Base-by-base conservation (phyloP, 2,888 invertebrate species). In the Nomada ruficornis region DNA sequence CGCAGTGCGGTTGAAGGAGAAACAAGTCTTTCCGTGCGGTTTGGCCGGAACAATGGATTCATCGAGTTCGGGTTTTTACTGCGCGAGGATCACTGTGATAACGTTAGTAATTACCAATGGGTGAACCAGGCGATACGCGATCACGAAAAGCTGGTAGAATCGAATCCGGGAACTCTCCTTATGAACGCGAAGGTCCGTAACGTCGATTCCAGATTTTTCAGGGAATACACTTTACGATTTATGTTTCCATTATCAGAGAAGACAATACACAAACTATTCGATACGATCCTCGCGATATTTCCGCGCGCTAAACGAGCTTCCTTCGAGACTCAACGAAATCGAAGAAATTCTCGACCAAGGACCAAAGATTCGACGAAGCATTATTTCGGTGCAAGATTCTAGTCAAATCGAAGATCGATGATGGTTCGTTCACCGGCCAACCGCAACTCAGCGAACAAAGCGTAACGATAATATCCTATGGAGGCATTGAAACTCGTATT, bases 361-460 rank as follows among this genome's bases (percentile, higher is more conserved):
- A 90, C 89, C 83, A 88, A 89, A 83, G 70, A 82, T 78, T 88
- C 81, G 80, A 85, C 77, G 64, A 85, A 82, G 63, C 76, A 81
- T 73, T 72, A 50, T 77, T 55, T 64, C 60, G 62, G 70, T 23
- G 72, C 23, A 50, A 52, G 63, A 73, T 86, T 73, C 88, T 86
- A 87, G 88, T 87, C 85, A 83, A 71, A 76, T 76, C 68, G 68
- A 77, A 42, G 47, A 29, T 54, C 68, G 76, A 59, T 29, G 71
- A 50, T 20, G 77, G 64, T 68, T 36, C 74, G 73, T 70, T 75
- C 70, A 55, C 83, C 82, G 80, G 82, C 77, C 87, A 82, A 83
- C 47, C 62, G 76, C 36, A 50, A 76, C 80, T 54, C 55, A 77
- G 75, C 69, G 75, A 76, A 71, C 55, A 80, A 80, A 63, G 72